Evolutionary conservation across 2,113 vertebrate species (phyloP).

Genomic region (Arenaria interpres): DNA sequence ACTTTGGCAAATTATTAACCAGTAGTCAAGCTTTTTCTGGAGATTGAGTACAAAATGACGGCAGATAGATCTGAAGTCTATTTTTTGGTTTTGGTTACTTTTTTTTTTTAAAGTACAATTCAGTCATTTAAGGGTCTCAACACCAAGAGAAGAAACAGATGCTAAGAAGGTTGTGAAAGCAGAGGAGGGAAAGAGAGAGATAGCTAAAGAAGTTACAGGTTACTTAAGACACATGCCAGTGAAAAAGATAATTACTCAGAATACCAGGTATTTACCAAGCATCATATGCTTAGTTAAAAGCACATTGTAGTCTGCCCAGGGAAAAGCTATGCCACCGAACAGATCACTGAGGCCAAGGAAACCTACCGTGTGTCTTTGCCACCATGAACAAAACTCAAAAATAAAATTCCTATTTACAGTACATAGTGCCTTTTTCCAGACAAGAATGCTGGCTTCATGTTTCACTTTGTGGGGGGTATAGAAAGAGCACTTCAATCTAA

Average conservation of each 20-base stretch:
- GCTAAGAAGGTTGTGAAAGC: background rate
- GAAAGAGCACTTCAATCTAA: background rate
- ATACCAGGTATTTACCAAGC: background rate
- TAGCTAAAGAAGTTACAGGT: background rate
- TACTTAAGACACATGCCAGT: background rate
- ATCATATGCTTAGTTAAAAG: background rate
- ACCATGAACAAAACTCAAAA: background rate
- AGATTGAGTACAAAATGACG: background rate
- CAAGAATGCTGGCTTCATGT: background rate
- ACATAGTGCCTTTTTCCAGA: background rate
- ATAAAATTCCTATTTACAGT: background rate
- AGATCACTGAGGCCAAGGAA: background rate
- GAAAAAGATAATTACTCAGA: background rate
- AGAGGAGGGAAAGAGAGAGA: background rate
- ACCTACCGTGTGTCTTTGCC: background rate
- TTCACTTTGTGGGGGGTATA: background rate
- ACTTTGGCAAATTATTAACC: slow-evolving; percentile 17
- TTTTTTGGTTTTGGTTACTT: background rate
- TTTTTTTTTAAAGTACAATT: background rate
- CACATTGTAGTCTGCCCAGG: background rate
- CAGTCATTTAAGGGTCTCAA: background rate
- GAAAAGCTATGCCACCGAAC: background rate
- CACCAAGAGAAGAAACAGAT: background rate
- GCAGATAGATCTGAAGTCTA: background rate
- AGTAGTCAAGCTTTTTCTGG: background rate